phyloP scores from a whole-genome alignment of 1,140 invertebrate genomes.

The Bombus haemorrhoidalis region DNA sequence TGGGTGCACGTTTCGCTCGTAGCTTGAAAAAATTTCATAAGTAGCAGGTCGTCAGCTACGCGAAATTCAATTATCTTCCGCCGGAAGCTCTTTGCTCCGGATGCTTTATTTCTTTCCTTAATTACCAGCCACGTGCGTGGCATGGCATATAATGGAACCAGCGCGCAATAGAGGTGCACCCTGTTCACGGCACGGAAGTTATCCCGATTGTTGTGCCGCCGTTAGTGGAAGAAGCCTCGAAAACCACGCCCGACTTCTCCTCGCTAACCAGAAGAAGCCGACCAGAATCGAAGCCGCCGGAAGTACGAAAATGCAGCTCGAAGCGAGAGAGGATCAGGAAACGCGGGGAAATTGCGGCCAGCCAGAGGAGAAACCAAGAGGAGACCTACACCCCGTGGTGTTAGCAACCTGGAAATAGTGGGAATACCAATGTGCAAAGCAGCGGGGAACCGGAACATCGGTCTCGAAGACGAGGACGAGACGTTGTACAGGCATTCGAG shows the following conservation, averaged over 20 bases:
- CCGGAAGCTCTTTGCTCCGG: not conserved
- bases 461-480: slow-evolving; percentile 21
- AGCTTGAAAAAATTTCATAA: slow-evolving; percentile 8
- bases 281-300: slow-evolving; percentile 41
- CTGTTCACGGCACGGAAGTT: not conserved
- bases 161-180: not conserved
- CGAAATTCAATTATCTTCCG: slow-evolving; percentile 5
- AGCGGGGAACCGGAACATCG: slow-evolving; percentile 32
- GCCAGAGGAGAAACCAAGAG: slow-evolving; percentile 3
- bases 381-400: not conserved
- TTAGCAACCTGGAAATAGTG: slow-evolving; percentile 61
- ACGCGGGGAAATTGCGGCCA: slow-evolving; percentile 58
- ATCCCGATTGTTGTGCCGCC: not conserved
- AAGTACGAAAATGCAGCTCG: not conserved
- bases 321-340: slow-evolving; percentile 32
- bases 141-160: not conserved
- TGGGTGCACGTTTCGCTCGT: not conserved
- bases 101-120: slow-evolving; percentile 1
- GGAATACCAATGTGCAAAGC: slow-evolving; percentile 72
- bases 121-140: not conserved
- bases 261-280: slow-evolving; percentile 20
- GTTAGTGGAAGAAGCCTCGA: not conserved
- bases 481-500: slow-evolving; percentile 60
- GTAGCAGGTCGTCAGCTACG: not conserved
- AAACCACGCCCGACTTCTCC: not conserved